Evolutionary conservation across 2,888 invertebrate species (phyloP), one percentile per base, ranked within the genome.

Genomic region (Omphaloscelis lunosa): DNA sequence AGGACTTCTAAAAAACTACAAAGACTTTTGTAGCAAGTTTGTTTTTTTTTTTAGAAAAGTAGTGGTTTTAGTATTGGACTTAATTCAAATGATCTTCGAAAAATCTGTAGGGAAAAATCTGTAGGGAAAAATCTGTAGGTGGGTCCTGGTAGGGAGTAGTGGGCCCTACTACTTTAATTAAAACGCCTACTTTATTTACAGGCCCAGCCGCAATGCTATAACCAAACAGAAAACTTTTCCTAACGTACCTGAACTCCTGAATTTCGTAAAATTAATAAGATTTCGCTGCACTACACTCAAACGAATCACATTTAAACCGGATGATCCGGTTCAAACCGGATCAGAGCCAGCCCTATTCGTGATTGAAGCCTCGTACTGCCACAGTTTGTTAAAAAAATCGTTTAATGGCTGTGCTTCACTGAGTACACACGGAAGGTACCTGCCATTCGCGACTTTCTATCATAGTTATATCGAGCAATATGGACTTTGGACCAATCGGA

Each of bases 351-450:
- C 81, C 83, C 69, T 84, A 75, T 75, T 67, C 39, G 15, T 58
- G 58, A 66, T 72, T 72, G 48, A 63, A 69, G 34, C 34, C 53
- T 59, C 69, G 51, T 80, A 80, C 67, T 34, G 56, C 62, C n/a
- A 29, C n/a, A 69, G 73, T 65, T 72, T 51, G 45, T 39, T 71
- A 84, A 79, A 84, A 45, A 80, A 84, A 76, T 29, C 68, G 67
- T 66, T 80, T 80, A 71, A 83, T 65, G 75, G 63, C 39, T 58
- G 56, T 65, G 68, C 69, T 61, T 79, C 56, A 73, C 39, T 20
- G 58, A 70, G 29, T 75, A 72, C 45, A 79, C 62, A 63, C 29
- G 29, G n/a, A 56, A 48, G 29, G 34, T 27, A 48, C 66, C 45
- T 58, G 53, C 41, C 45, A 73, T 70, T 65, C 0, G 70, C 34